phyloP scores from a whole-genome alignment of 1,140 invertebrate genomes.

The Amphibalanus amphitrite region DNA sequence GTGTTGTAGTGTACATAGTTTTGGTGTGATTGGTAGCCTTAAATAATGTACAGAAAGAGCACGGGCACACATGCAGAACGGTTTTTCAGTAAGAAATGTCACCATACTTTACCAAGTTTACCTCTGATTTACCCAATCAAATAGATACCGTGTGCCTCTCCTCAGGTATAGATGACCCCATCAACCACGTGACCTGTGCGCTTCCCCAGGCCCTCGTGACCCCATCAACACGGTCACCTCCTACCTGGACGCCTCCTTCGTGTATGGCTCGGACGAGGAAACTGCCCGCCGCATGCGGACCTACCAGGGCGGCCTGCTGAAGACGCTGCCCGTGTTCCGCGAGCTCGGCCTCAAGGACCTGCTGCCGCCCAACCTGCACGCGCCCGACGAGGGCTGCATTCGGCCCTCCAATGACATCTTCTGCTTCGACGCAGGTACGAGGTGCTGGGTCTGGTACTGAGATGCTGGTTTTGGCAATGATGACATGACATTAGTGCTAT shows the following conservation, averaged over 20 bases:
- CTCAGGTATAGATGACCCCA: too few relatives aligned
- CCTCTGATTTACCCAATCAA: too few relatives aligned
- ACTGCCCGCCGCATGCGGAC: slow-evolving; percentile 29
- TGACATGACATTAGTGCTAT: too few relatives aligned
- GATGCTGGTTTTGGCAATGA: too few relatives aligned
- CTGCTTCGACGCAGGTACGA: slow-evolving; percentile 54
- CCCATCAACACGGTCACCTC: slow-evolving; percentile 33
- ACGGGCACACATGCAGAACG: too few relatives aligned
- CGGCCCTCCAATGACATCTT: slow-evolving; percentile 60
- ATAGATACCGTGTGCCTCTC: too few relatives aligned
- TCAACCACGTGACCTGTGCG: too few relatives aligned
- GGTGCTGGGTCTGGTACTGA: too few relatives aligned
- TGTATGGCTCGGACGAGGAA: slow-evolving; percentile 32
- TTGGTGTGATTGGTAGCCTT: background rate
- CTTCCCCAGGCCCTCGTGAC: slow-evolving; percentile 33
- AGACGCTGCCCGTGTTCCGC: slow-evolving; percentile 48
- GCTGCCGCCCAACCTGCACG: slow-evolving; percentile 68
- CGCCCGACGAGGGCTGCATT: slow-evolving; percentile 84
- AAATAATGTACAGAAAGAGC: background rate
- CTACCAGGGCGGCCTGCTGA: slow-evolving; percentile 29
- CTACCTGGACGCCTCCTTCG: slow-evolving; percentile 33
- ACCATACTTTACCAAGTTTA: too few relatives aligned
- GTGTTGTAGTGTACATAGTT: background rate
- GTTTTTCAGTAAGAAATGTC: too few relatives aligned
- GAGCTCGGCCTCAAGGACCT: slow-evolving; percentile 76